These are phyloP conservation scores for Coelinius sp. DNA, from an alignment of 2,888 invertebrate species.

Conservation along the genomic window DNA sequence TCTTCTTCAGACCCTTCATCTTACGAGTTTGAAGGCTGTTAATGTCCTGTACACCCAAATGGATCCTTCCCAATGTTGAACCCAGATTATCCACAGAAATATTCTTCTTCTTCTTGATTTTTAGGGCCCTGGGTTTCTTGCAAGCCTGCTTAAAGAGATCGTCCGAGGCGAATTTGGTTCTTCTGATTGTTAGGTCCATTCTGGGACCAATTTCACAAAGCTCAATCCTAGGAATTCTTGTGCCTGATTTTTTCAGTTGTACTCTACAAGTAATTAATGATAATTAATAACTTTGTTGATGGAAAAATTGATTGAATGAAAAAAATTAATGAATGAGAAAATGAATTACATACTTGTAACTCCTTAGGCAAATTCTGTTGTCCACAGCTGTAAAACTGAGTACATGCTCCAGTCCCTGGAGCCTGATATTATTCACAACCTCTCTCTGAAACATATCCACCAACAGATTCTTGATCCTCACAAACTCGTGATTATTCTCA, in stretches of 20 bases:
- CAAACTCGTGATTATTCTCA: conserved; percentile 85
- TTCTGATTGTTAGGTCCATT: conserved; percentile 86
- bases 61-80: conserved; percentile 90
- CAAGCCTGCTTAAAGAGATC: conserved; percentile 89
- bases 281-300: not conserved
- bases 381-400: conserved; percentile 90
- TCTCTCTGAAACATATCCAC: conserved; percentile 94
- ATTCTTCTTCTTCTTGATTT: conserved; percentile 90
- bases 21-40: conserved; percentile 89
- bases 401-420: conserved; percentile 95
- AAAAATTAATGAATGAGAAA: conserved; percentile 9
- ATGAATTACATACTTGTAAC: conserved; percentile 73
- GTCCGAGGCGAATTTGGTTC: conserved; percentile 90
- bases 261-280: conserved; percentile 76
- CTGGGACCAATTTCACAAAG: conserved; percentile 95
- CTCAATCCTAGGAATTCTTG: conserved; percentile 90
- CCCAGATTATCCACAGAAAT: conserved; percentile 90
- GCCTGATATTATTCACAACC: conserved; percentile 82
- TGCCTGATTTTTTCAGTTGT: conserved; percentile 91
- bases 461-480: conserved; percentile 88
- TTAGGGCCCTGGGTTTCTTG: conserved; percentile 84
- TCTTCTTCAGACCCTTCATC: conserved; percentile 89
- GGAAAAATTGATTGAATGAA: not conserved
- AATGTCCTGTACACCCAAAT: conserved; percentile 92
- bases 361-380: conserved; percentile 83